These are phyloP conservation scores for Crenichthys baileyi DNA, from an alignment of 2,797 vertebrate species.

Conservation along the genomic window DNA sequence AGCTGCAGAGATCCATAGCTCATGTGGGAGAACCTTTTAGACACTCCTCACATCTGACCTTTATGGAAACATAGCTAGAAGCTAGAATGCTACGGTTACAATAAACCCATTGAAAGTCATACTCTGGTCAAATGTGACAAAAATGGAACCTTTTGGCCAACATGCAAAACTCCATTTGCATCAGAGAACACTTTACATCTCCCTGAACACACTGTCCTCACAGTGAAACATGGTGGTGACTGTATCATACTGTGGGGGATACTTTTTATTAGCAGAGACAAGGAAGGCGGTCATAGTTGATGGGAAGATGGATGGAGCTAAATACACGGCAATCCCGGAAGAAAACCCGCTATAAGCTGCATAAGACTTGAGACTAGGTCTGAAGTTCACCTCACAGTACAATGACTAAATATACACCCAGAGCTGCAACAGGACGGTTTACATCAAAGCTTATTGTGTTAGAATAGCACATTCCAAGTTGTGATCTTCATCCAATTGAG, in stretches of 20 bases:
- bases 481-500: not conserved
- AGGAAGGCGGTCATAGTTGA: not conserved
- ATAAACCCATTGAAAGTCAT: no score
- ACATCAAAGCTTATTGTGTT: constrained; percentile 5
- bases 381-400: not conserved
- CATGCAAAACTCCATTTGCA: no score
- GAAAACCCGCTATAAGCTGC: not conserved
- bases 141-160: no score
- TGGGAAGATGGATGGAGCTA: not conserved
- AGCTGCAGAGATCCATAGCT: no score
- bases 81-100: no score
- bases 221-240: no score
- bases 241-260: no score
- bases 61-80: no score
- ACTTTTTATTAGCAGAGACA: not conserved
- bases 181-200: no score
- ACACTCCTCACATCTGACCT: no score
- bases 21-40: no score
- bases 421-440: not conserved
- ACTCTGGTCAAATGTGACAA: not conserved
- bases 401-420: not conserved
- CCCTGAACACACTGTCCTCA: no score
- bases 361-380: not conserved
- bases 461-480: not conserved
- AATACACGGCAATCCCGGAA: not conserved